These are phyloP conservation scores for Drosophila carrolli DNA, from an alignment of 1,140 invertebrate species.

Conservation along the genomic window DNA sequence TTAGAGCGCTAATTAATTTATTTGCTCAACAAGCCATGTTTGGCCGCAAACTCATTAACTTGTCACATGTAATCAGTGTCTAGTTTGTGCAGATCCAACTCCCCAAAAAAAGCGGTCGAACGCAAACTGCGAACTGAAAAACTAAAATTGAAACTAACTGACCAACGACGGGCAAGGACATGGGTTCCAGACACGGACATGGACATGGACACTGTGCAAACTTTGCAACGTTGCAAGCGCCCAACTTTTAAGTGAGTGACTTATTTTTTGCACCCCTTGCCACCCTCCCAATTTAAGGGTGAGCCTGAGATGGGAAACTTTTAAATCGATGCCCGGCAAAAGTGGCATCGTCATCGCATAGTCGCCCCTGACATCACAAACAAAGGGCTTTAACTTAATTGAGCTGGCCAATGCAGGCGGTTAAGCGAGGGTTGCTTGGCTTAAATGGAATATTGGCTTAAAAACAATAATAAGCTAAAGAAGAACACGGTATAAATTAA, in stretches of 20 bases:
- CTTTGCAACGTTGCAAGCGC: slow-evolving; percentile 74
- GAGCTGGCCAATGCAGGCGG: slow-evolving; percentile 37
- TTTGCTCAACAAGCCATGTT: slow-evolving; percentile 80
- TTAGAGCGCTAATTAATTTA: slow-evolving; percentile 80
- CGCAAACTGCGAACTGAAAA: slow-evolving; percentile 60
- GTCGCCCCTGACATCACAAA: slow-evolving; percentile 62
- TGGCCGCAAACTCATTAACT: slow-evolving; percentile 82
- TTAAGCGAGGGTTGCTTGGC: slow-evolving; percentile 22
- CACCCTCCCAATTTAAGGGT: slow-evolving; percentile 17
- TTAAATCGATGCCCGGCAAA: slow-evolving; percentile 69
- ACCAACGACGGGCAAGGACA: slow-evolving; percentile 56
- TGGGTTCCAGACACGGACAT: slow-evolving; percentile 33
- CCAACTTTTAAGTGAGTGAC: slow-evolving; percentile 82
- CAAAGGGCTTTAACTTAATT: slow-evolving; percentile 60
- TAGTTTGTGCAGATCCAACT: slow-evolving; percentile 30
- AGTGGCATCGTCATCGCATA: slow-evolving; percentile 53
- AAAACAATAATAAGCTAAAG: no score
- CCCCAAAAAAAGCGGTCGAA: slow-evolving; percentile 14
- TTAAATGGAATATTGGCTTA: not conserved
- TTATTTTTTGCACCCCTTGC: slow-evolving; percentile 62
- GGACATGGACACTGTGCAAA: slow-evolving; percentile 57
- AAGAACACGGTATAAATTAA: no score
- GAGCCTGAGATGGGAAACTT: slow-evolving; percentile 28
- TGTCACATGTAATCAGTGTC: slow-evolving; percentile 81
- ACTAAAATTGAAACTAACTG: slow-evolving; percentile 83